Evolutionary conservation across 2,113 vertebrate genomes (phyloP).

Genomic region (Nerophis lumbriciformis): DNA sequence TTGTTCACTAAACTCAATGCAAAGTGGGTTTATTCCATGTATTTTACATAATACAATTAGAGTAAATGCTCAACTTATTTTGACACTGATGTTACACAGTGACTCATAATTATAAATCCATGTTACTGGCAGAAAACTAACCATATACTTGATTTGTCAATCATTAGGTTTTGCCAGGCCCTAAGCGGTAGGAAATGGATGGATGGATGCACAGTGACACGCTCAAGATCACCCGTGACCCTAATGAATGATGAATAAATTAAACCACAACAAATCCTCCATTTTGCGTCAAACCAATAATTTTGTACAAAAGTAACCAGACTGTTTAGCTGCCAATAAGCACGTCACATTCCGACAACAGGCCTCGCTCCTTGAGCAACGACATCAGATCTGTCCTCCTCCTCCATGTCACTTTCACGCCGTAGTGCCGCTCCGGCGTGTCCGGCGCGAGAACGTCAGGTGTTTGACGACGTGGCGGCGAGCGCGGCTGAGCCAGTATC

Average conservation of each 20-base stretch:
- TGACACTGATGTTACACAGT: no score
- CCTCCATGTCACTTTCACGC: conserved; percentile 84
- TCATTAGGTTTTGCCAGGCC: no score
- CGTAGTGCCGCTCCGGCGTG: conserved; percentile 85
- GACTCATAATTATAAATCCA: no score
- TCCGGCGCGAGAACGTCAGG: conserved; percentile 74
- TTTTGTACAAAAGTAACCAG: background rate
- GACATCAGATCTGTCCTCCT: conserved; percentile 70
- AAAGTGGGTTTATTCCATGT: background rate
- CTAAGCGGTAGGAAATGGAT: no score
- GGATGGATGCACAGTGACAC: background rate
- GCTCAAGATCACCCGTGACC: background rate
- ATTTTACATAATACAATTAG: background rate
- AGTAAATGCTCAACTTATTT: no score
- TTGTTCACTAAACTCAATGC: background rate
- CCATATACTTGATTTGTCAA: no score
- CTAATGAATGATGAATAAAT: background rate
- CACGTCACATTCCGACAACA: conserved; percentile 65
- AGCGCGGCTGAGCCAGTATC: conserved; percentile 12
- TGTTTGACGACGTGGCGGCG: conserved; percentile 25
- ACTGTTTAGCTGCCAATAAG: conserved; percentile 56
- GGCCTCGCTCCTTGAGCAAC: conserved; percentile 68
- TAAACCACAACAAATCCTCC: no score
- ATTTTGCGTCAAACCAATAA: no score
- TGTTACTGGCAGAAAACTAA: no score